phyloP scores from a whole-genome alignment of 2,888 invertebrate species.

The Melieria crassipennis region DNA sequence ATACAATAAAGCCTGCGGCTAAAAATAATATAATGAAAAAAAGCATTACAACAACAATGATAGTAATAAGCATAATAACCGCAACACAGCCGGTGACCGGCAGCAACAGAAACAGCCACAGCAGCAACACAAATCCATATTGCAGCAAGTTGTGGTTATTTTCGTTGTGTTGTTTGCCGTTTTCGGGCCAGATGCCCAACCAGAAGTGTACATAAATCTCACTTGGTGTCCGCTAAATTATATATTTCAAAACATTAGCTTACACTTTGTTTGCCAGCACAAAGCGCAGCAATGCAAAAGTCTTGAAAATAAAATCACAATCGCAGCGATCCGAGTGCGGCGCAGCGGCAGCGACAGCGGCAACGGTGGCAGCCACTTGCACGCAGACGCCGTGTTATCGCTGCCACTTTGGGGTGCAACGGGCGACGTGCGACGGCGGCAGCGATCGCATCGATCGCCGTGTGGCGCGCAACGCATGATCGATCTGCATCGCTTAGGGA shows the following conservation, averaged over 20 bases:
- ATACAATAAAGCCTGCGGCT: constrained; percentile 1
- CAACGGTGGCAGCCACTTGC: constrained; percentile 26
- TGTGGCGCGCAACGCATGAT: constrained; percentile 52
- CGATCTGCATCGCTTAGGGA: constrained; percentile 64
- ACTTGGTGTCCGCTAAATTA: constrained; percentile 67
- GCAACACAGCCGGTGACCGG: constrained; percentile 21
- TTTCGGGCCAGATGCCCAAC: constrained; percentile 42
- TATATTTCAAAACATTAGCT: constrained; percentile 64
- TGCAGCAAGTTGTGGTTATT: constrained; percentile 34
- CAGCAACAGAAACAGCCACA: constrained; percentile 26
- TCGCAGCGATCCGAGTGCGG: not conserved
- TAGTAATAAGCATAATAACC: constrained; percentile 50
- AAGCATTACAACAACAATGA: constrained; percentile 38
- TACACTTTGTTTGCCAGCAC: constrained; percentile 55
- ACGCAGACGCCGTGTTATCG: constrained; percentile 20
- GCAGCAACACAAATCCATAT: constrained; percentile 25
- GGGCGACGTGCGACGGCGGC: constrained; percentile 13
- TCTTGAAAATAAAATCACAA: constrained; percentile 5
- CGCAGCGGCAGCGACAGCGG: constrained; percentile 29
- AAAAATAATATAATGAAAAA: constrained; percentile 7
- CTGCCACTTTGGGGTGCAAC: constrained; percentile 6
- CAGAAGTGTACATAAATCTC: constrained; percentile 64
- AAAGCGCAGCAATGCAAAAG: constrained; percentile 24
- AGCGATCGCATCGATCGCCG: constrained; percentile 41
- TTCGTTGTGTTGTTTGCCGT: constrained; percentile 25